Evolutionary conservation across 1,140 invertebrate genomes (phyloP).

Genomic region (Wasmannia auropunctata): DNA sequence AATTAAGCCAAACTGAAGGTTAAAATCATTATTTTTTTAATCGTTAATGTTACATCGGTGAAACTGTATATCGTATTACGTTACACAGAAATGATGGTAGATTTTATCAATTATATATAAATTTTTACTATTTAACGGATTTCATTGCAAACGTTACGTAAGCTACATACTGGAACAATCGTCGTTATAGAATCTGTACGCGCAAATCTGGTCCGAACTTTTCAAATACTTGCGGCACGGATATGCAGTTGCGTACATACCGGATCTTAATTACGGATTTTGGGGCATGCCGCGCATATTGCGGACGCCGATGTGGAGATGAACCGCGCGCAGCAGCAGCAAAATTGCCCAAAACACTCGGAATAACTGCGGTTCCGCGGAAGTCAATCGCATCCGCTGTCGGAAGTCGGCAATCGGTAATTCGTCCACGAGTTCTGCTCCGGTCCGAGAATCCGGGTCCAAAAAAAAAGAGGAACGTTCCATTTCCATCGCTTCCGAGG

Average conservation of each 20-base stretch:
- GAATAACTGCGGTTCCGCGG: slow-evolving; percentile 25
- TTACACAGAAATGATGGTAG: no score
- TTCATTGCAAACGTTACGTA: slow-evolving; percentile 3
- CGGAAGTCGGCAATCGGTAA: background rate
- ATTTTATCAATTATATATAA: no score
- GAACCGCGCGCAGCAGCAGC: slow-evolving; percentile 5
- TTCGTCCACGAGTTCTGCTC: background rate
- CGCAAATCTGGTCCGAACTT: background rate
- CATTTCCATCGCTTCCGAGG: background rate
- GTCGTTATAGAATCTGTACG: background rate
- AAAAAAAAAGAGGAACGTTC: background rate
- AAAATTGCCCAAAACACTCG: slow-evolving; percentile 53
- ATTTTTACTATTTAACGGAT: background rate
- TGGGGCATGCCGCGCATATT: slow-evolving; percentile 39
- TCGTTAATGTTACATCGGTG: background rate
- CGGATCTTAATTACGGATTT: slow-evolving; percentile 53
- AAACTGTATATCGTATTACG: background rate
- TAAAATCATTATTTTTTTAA: background rate
- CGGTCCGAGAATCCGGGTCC: background rate
- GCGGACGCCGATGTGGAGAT: slow-evolving; percentile 29
- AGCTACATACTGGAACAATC: background rate
- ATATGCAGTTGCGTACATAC: slow-evolving; percentile 32
- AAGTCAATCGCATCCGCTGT: background rate
- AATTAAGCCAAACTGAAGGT: background rate
- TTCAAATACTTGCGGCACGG: slow-evolving; percentile 27